Percentiles rank a stretch among this genome's conserved stretches.
Evolutionary conservation across 1,140 invertebrate species (phyloP).

Genomic region (Drosophila pruinosa): DNA sequence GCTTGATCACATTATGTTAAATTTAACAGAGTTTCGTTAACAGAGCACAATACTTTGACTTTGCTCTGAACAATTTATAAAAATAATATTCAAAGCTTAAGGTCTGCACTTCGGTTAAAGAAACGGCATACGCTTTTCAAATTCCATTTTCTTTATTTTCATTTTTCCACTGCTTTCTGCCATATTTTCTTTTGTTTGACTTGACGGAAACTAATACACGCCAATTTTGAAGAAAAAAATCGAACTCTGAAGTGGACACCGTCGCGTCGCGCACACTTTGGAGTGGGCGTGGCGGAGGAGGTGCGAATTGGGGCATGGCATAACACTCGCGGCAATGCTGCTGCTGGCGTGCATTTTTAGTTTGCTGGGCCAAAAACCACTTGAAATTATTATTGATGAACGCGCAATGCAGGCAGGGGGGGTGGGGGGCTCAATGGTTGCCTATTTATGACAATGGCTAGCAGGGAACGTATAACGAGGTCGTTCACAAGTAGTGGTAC

Average conservation of each 20-base stretch:
- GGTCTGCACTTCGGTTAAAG: conserved; percentile 35
- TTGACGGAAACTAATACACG: conserved; percentile 61
- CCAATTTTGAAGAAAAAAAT: conserved; percentile 76
- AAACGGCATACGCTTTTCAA: background rate
- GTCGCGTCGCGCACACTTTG: conserved; percentile 18
- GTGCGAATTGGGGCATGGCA: conserved; percentile 2
- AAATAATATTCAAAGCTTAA: background rate
- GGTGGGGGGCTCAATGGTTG: no score
- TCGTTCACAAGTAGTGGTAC: background rate
- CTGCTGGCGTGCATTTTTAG: conserved; percentile 58
- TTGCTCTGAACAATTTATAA: no score
- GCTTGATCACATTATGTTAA: background rate
- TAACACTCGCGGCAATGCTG: conserved; percentile 9
- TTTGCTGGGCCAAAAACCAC: conserved; percentile 66
- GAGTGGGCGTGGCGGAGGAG: conserved; percentile 4
- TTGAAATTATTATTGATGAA: conserved; percentile 75
- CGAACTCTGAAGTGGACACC: conserved; percentile 69
- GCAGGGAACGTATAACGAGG: conserved; percentile 1
- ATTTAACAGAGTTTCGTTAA: background rate
- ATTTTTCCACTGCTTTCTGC: background rate
- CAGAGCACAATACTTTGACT: no score
- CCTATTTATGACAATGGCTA: background rate
- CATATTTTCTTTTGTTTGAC: background rate
- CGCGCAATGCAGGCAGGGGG: conserved; percentile 1
- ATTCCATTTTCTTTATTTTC: background rate